Evolutionary conservation across 2,797 vertebrate species (phyloP), one percentile per base, ranked within the genome.

Genomic region (Sebastes matsubarae): DNA sequence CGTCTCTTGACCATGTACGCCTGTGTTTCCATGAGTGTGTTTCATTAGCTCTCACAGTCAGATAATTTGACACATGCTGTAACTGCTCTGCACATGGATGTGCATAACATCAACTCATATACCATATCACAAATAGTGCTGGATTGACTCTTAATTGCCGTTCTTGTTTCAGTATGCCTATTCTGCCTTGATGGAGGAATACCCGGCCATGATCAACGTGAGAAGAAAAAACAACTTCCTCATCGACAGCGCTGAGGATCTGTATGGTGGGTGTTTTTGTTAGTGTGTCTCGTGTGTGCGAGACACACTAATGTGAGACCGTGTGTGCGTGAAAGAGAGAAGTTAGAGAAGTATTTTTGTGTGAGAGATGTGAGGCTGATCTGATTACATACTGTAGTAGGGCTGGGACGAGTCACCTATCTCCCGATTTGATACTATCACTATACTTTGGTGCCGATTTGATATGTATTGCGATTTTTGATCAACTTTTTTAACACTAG

Each of bases 161-260:
- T 30, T 30, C 87, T 69, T 75, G 54, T 94, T 95, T 58, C 93
- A 99, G 98, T 97, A 98, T 80, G 95, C 95, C 72, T 99, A 99
- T 70, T 94, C 95, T 4, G 94, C 93, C 0, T 58, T 80, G 10
- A 94, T 96, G 89, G 97, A 97, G 0, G 97, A 99, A 83, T 98
- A 98, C 81, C 95, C 77, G 0, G 97, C 96, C 29, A 90, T 93
- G 58, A 95, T 99, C 75, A 97, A 96, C 34, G 93, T 99, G 75
- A 96, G 97, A 75, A 95, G 97, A 71, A 96, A 94, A 0, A 95
- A 90, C 81, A 94, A 86, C 80, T 96, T 97, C 74, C 96, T 96
- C 29, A 96, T 99, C 63, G 98, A 99, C 96, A 97, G 97, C 16
- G 89, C 96, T 8, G 96, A 96, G 2, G 96, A 97, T 75, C 95